Base-by-base conservation (phyloP, 2,113 vertebrate genomes). In the Camarhynchus parvulus region DNA sequence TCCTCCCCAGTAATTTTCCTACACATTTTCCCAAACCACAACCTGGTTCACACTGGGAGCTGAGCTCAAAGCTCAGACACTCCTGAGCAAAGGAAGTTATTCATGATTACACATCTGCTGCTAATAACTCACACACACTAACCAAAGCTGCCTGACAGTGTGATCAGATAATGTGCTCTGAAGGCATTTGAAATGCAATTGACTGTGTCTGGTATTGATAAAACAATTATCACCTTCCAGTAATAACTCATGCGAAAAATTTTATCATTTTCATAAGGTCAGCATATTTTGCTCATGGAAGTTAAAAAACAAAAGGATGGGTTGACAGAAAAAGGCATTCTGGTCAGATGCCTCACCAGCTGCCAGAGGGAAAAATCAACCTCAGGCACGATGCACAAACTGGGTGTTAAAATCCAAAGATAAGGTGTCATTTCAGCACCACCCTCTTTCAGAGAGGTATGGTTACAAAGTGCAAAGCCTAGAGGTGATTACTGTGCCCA, bases 191-290 rank as follows among this genome's bases (percentile, higher is more conserved):
- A 95, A 94, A 83, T 69, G 86, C 56, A 91, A 76, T 47, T 31
- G 78, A 62, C 87, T 92, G 35, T 53, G 47, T 44, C 90, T 44
- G 61, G 18, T 91, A 97, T 95, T 91, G 83, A 92, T 92, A 93
- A 97, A 97, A 87, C 78, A 91, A 96, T 97, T 96, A 92, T 52
- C 88, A 88, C 42, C 47, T 82, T 42, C 69, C 70, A 64, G 83
- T 91, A 92, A 92, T 82, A 94, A 95, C 76, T 96, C 74, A 78
- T 16, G 50, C 84, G 70, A 67, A 96, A 96, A 96, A 95, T 79
- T 42, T 80, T 78, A 96, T 95, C 46, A 4, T 70, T 95, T 95
- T 84, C 31, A 13, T 70, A 95, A 87, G 41, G 49, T 75, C 88
- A 89, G 91, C 91, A 80, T 80, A 94, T 95, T 88, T 74, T 69